Conservation (phyloP, 2,797 vertebrate species). For the Emydoidea blandingii region DNA sequence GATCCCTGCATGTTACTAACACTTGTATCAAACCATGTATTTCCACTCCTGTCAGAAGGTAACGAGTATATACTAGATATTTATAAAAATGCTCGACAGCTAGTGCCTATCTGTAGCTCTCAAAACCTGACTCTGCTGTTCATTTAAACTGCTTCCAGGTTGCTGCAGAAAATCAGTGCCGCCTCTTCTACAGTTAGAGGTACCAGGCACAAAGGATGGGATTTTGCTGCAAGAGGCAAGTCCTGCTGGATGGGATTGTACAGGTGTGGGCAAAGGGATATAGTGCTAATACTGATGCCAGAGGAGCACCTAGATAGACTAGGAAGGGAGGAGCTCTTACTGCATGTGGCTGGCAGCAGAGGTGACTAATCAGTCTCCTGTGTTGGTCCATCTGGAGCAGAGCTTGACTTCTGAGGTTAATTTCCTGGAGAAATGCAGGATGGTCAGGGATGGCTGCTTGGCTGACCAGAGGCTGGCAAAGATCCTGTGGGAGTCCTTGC, state of each 20-base stretch:
- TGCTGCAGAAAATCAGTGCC: neutral
- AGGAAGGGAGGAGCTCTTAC: neutral
- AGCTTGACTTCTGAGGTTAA: neutral
- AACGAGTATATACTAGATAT: fast-evolving
- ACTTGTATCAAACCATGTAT: fast-evolving
- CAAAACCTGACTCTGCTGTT: neutral
- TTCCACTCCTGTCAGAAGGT: neutral
- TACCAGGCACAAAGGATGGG: neutral
- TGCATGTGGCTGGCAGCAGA: neutral
- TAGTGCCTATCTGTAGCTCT: too few species aligned
- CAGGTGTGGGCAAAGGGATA: neutral
- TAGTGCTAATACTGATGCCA: neutral
- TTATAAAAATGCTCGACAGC: neutral
- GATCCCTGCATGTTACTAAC: neutral
- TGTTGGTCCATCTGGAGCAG: neutral
- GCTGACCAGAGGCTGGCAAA: too few species aligned
- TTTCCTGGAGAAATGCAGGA: neutral
- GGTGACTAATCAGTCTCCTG: too few species aligned
- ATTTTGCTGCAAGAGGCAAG: neutral
- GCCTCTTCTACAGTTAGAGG: neutral
- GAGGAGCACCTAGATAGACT: neutral
- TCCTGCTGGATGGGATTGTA: neutral
- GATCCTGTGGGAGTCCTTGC: too few species aligned
- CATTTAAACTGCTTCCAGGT: neutral
- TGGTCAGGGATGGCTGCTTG: neutral